phyloP scores from a whole-genome alignment of 2,888 invertebrate genomes.

The Polietes domitor region DNA sequence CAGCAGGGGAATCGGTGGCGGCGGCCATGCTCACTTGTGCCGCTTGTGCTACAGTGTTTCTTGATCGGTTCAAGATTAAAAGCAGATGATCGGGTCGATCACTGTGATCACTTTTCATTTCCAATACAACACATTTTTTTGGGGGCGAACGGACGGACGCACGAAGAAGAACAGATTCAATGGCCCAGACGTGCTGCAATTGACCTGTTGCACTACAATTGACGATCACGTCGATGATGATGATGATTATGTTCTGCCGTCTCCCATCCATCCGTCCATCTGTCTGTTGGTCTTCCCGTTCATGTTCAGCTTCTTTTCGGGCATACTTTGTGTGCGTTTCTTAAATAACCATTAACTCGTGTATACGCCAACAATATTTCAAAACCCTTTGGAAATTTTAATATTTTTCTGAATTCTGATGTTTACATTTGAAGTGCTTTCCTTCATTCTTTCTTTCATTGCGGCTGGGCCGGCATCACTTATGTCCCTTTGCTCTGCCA shows the following conservation, averaged over 20 bases:
- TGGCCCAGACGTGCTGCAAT: slow-evolving; percentile 64
- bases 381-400: neutral
- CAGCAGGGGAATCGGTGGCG: neutral
- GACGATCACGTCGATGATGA: neutral
- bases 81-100: slow-evolving; percentile 68
- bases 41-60: slow-evolving; percentile 40
- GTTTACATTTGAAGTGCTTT: slow-evolving; percentile 35
- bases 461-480: neutral
- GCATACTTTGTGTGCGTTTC: neutral
- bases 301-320: neutral
- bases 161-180: slow-evolving; percentile 32
- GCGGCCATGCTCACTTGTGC: neutral
- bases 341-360: neutral
- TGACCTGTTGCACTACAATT: slow-evolving; percentile 68
- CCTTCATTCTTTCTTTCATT: slow-evolving; percentile 2
- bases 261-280: neutral
- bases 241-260: neutral
- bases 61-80: slow-evolving; percentile 67
- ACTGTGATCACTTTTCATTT: slow-evolving; percentile 35
- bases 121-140: slow-evolving; percentile 18
- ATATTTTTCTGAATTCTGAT: slow-evolving; percentile 10
- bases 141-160: neutral
- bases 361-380: neutral
- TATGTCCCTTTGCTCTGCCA: neutral
- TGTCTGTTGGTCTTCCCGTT: neutral